Evolutionary conservation across 2,888 invertebrate species (phyloP), one percentile per base, ranked within the genome.

Genomic region (Pseudococcus jackbeardsleyi): DNA sequence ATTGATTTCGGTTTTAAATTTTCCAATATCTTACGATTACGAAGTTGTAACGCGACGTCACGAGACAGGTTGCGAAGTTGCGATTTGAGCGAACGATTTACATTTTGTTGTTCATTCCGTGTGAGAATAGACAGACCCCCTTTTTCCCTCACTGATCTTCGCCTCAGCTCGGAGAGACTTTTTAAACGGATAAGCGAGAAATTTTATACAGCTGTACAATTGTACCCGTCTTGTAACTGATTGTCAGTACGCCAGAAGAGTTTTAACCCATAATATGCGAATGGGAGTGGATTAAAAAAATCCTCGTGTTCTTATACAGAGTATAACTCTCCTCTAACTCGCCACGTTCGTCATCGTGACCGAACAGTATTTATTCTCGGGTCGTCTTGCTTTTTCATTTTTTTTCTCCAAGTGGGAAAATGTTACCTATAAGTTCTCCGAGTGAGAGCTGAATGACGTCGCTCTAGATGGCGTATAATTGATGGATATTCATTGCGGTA

Each of bases 401-500:
- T 72, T 33, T 22, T 72, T 15, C 12, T 72, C 33, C 12, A 72
- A 72, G 68, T 72, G 68, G 68, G 68, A 33, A 72, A 72, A 72
- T 33, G 26, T 17, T 12, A 33, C 68, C 4, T 42, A 79, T 79
- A 42, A 79, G 19, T 42, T 79, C 8, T 12, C 79, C 7, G 12
- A 15, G 54, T 46, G 4, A 0, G 5, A 5, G 59, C 26, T 33
- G 26, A 33, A 33, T 33, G 26, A 33, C 59, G 59, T 59, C 8
- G 9, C 46, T 46, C 8, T 72, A 26, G 11, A 17, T 12, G 26
- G 26, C 26, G 26, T 72, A 79, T 79, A 79, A 79, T 79, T 79
- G 79, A 79, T 79, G 79, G 79, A 79, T 79, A 79, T 26, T 42
- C 26, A 7, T 72, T 72, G 72, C 17, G 79, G 79, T 79, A 79